Conservation (phyloP, 2,113 vertebrate genomes). For the Eira barbara region DNA sequence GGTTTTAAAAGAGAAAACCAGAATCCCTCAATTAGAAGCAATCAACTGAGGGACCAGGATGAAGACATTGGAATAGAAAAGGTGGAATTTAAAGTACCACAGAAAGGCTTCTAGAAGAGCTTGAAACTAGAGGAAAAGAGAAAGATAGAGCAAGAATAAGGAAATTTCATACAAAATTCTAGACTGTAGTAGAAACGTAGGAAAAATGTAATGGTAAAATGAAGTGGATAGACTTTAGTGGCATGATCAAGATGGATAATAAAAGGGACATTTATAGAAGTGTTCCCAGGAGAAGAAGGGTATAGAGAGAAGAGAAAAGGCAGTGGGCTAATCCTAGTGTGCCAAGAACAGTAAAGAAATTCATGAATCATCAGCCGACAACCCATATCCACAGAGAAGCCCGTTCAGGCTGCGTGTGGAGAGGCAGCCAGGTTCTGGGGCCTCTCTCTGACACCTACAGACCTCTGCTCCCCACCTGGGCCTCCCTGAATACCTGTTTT, state of each 20-base stretch:
- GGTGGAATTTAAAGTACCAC: not conserved
- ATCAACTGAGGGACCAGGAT: not conserved
- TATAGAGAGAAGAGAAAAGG: slow-evolving; percentile 24
- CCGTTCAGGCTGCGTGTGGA: not conserved
- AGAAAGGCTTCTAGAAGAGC: not conserved
- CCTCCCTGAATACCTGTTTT: not conserved
- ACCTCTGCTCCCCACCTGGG: not conserved
- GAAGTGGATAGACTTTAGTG: not conserved
- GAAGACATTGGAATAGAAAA: not conserved
- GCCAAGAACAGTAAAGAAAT: slow-evolving; percentile 35
- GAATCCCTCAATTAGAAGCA: not conserved
- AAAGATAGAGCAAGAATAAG: not conserved
- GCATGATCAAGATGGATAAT: not conserved
- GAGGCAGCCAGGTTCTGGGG: not conserved
- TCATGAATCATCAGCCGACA: not conserved
- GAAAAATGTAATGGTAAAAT: not conserved
- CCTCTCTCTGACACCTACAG: not conserved
- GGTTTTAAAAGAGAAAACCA: not conserved
- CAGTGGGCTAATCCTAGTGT: not conserved
- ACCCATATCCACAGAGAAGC: not conserved
- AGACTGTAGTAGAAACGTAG: not conserved
- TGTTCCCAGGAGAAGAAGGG: slow-evolving; percentile 2
- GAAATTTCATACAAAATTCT: not conserved
- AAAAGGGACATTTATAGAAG: slow-evolving; percentile 23
- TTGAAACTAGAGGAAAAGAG: not conserved